These are phyloP conservation scores for Propithecus deckenii DNA, from an alignment of 2,797 vertebrate species.

Conservation along the genomic window DNA sequence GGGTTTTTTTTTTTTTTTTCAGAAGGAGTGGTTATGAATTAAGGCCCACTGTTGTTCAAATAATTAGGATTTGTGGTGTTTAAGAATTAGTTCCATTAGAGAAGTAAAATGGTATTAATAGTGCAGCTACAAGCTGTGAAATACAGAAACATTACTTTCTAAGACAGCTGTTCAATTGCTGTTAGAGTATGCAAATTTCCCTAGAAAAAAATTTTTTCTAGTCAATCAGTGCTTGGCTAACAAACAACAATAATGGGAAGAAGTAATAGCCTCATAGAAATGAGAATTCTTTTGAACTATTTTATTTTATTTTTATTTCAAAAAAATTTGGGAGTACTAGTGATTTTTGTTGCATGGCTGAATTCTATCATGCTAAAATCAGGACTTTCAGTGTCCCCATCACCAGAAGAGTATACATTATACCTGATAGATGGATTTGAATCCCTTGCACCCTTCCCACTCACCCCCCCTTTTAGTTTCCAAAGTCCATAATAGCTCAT, in stretches of 20 bases:
- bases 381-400: not conserved
- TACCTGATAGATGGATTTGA: not conserved
- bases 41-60: constrained; percentile 78
- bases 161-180: constrained; percentile 78
- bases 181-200: constrained; percentile 63
- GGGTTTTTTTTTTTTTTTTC: constrained; percentile 53
- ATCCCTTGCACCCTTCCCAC: not conserved
- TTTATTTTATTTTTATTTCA: not conserved
- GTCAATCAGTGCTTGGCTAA: constrained; percentile 24
- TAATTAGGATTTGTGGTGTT: constrained; percentile 81
- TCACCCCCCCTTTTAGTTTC: not conserved
- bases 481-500: not conserved
- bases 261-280: constrained; percentile 40
- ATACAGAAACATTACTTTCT: constrained; percentile 74
- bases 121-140: constrained; percentile 71
- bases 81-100: constrained; percentile 81
- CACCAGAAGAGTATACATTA: not conserved
- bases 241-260: constrained; percentile 49
- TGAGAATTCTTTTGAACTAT: constrained; percentile 7
- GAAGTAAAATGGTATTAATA: constrained; percentile 76
- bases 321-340: not conserved
- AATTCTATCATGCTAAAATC: not conserved
- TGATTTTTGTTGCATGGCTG: not conserved
- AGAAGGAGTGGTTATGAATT: constrained; percentile 76
- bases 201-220: not conserved